Conservation (phyloP, 2,888 invertebrate genomes). For the Allygus modestus region DNA sequence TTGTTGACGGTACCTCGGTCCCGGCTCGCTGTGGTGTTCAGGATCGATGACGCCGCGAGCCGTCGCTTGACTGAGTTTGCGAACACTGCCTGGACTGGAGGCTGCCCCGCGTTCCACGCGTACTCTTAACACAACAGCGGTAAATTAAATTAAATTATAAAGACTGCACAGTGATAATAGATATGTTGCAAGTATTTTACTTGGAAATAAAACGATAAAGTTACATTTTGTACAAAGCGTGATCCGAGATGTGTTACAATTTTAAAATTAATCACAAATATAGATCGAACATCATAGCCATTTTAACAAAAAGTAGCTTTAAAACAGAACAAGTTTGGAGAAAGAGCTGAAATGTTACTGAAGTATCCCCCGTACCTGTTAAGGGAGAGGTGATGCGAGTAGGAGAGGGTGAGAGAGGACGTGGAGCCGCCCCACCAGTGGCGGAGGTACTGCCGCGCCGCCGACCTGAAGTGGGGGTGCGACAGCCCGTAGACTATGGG, state of each 20-base stretch:
- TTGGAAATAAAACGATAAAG: too few relatives aligned
- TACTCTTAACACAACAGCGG: neutral
- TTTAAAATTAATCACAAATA: too few relatives aligned
- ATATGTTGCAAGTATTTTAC: too few relatives aligned
- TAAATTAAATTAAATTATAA: too few relatives aligned
- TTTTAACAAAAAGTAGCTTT: too few relatives aligned
- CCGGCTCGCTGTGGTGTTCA: slow-evolving; percentile 46
- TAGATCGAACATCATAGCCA: too few relatives aligned
- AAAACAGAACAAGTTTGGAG: too few relatives aligned
- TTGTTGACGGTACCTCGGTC: slow-evolving; percentile 3
- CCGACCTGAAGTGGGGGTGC: slow-evolving; percentile 74
- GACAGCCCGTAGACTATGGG: slow-evolving; percentile 75
- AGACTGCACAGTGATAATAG: too few relatives aligned
- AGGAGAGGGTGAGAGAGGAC: slow-evolving; percentile 6
- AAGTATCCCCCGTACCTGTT: slow-evolving; percentile 30
- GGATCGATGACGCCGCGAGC: slow-evolving; percentile 16
- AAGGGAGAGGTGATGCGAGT: slow-evolving; percentile 26
- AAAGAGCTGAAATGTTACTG: too few relatives aligned
- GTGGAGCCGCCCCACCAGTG: slow-evolving; percentile 31
- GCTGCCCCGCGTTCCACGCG: slow-evolving; percentile 1
- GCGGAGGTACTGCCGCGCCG: slow-evolving; percentile 69
- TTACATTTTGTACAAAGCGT: too few relatives aligned
- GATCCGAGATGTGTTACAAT: too few relatives aligned
- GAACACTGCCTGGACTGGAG: slow-evolving; percentile 16
- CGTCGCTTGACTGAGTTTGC: neutral